These are phyloP conservation scores for Drosophila orosa DNA, from an alignment of 1,140 invertebrate species.

Conservation along the genomic window DNA sequence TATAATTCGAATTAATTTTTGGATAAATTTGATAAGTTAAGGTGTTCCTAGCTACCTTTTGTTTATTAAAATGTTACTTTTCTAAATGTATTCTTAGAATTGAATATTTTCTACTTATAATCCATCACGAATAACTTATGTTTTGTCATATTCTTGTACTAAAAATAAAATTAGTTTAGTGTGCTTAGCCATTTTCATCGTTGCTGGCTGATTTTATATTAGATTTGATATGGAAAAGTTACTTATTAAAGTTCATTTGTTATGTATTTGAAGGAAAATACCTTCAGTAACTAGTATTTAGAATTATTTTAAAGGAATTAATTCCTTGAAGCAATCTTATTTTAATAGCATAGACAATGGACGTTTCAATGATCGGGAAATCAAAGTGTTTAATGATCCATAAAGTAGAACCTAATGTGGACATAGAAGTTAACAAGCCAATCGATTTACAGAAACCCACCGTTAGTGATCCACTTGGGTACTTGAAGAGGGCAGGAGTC, in stretches of 20 bases:
- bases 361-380: not conserved
- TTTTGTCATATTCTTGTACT: not conserved
- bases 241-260: not conserved
- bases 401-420: not conserved
- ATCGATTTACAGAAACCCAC: constrained; percentile 48
- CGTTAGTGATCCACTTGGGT: constrained; percentile 87
- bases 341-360: not conserved
- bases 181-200: not conserved
- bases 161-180: not conserved
- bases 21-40: not conserved
- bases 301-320: not conserved
- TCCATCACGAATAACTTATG: not conserved
- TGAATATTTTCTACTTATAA: not conserved
- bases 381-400: not conserved
- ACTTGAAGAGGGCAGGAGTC: constrained; percentile 92
- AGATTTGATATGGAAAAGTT: not conserved
- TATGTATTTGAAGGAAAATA: not conserved
- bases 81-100: not conserved
- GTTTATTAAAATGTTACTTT: not conserved
- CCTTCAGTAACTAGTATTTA: not conserved
- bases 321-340: not conserved
- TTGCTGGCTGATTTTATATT: not conserved
- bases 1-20: not conserved
- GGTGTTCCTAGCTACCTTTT: not conserved
- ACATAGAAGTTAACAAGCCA: not conserved